Percentiles rank a stretch among this genome's conserved stretches.
phyloP scores from a whole-genome alignment of 2,113 vertebrate species.

The Chitala chitala region DNA sequence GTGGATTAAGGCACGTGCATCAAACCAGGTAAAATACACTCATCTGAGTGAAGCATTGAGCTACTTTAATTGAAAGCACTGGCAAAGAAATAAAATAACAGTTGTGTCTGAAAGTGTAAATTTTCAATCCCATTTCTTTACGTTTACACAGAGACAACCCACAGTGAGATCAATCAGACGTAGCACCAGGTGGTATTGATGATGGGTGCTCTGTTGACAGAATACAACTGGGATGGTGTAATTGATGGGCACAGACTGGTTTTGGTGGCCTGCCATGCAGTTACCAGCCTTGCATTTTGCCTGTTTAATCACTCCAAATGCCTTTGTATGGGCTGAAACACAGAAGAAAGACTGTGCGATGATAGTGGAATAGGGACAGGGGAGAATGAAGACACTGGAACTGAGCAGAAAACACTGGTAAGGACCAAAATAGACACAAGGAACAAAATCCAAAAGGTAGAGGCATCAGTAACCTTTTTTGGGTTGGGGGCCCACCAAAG shows the following conservation, averaged over 20 bases:
- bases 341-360: too few species aligned
- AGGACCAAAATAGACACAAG: background rate
- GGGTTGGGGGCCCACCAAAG: background rate
- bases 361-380: too few species aligned
- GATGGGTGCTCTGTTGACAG: background rate
- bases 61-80: background rate
- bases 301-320: background rate
- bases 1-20: too few species aligned
- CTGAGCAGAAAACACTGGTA: too few species aligned
- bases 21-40: background rate
- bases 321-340: background rate
- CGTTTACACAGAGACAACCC: constrained; percentile 5
- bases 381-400: too few species aligned
- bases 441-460: background rate
- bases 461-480: background rate
- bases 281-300: background rate
- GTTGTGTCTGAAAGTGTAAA: background rate
- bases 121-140: background rate
- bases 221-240: background rate
- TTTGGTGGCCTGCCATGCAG: background rate
- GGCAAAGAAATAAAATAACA: background rate
- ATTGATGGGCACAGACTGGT: background rate
- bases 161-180: background rate
- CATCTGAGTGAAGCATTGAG: background rate
- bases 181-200: background rate